Base-by-base conservation (phyloP, 2,888 invertebrate species). In the Agriopis leucophaearia region DNA sequence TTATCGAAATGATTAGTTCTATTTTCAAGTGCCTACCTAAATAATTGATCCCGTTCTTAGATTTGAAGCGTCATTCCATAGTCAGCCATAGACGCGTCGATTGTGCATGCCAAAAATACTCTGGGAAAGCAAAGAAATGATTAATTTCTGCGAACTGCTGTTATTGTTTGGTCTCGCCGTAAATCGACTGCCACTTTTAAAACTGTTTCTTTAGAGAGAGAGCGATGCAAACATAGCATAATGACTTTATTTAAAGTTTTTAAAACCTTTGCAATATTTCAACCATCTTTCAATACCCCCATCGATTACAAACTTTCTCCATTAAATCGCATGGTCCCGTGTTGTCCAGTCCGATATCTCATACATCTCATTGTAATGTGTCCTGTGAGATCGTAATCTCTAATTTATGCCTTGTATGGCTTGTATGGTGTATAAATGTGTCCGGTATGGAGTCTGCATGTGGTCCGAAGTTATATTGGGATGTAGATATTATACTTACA, bases 331-430 rank as follows among this genome's bases (percentile, higher is more conserved):
- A 27, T 13, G 45, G 27, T 55, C 42, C 18, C 58, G 13, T 58
- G 54, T 52, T 55, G 47, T 61, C 13, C 44, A 18, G 35, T 36
- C 36, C 45, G 62, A 51, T 67, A 68, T 68, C 66, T 58, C 63
- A 70, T 66, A 59, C 62, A 75, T 68, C 58, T 69, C 69, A 78
- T 78, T 84, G 84, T 83, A 78, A 79, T 69, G 78, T 80, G 81
- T 84, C 81, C 80, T 83, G 81, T 78, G 61, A 76, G 89, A 89
- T 88, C 75, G 82, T 85, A 82, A 89, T 89, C 90, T 70, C 81
- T 87, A 85, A 89, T 89, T 86, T 89, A 90, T 85, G 86, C 74
- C 82, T 71, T 84, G 83, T 84, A 55, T 50, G 45, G 50, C n/a
- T n/a, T 50, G 38, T 47, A 16, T 36, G 16, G 38, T 18, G 18